Evolutionary conservation across 2,797 vertebrate genomes (phyloP), one percentile per base, ranked within the genome.

Genomic region (Kryptolebias ocellatus): DNA sequence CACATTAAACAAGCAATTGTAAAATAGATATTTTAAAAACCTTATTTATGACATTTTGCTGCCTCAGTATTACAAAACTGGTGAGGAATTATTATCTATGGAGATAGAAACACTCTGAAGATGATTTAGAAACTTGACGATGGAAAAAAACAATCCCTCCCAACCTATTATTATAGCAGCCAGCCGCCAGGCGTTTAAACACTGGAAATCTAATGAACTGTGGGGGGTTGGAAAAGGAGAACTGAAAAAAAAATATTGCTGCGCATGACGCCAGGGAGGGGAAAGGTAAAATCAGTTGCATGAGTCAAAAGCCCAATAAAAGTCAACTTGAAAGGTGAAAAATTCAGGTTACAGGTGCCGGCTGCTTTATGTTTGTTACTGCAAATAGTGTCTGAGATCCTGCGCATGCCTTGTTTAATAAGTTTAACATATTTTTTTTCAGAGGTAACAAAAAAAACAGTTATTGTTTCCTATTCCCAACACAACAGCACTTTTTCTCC

Each of bases 281-380:
- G 46, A 71, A 46, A 67, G 62, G 59, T 60, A 62, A 72, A 69
- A 82, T 27, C 2, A 16, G 53, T 78, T 74, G 50, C 39, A n/a
- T 89, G 89, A 91, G 84, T 91, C 87, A 92, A 70, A 85, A 83
- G 74, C 76, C 70, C 79, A 74, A 86, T 76, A 82, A 83, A 65
- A 84, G 72, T 69, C 50, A 79, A 62, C 54, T 74, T 44, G 62
- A 46, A 65, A 70, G 68, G 70, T 81, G 72, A 34, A 58, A 34
- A 71, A 79, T 28, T 88, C 80, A 63, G 72, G 64, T 85, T 75
- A 78, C 76, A 82, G 78, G 73, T 83, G 67, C 49, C 56, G 50
- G 64, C 55, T 52, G 9, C 59, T 57, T 18, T 39, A 8, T 64
- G 60, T 79, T 78, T 61, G 73, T 14, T 64, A 44, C 17, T 31